phyloP scores from a whole-genome alignment of 2,888 invertebrate genomes.

The Xestia rhomboidea region DNA sequence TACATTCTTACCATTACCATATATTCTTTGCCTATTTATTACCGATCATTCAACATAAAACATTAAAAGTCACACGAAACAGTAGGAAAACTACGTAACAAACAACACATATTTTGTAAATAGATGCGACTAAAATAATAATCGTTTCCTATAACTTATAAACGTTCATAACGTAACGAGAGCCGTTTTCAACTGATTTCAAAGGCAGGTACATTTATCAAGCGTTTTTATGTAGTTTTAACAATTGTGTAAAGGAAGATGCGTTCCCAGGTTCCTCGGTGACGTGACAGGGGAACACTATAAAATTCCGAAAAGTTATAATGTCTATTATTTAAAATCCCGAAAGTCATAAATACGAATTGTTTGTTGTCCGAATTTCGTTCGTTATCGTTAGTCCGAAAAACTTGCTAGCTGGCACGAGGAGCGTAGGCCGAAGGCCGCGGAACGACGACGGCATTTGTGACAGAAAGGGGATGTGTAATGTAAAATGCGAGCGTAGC shows the following conservation, averaged over 20 bases:
- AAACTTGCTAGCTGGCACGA: too few species aligned
- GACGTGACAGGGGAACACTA: slow-evolving; percentile 22
- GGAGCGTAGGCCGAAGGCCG: too few species aligned
- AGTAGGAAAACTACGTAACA: neutral
- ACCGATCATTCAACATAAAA: slow-evolving; percentile 5
- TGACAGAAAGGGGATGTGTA: too few species aligned
- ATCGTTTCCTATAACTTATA: slow-evolving; percentile 11
- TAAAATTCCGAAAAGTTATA: too few species aligned
- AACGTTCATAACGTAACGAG: slow-evolving; percentile 37
- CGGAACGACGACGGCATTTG: too few species aligned
- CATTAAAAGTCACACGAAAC: neutral
- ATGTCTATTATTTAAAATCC: too few species aligned
- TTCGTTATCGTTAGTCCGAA: too few species aligned
- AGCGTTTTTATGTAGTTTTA: slow-evolving; percentile 29
- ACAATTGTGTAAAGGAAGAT: slow-evolving; percentile 14
- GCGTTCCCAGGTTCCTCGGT: slow-evolving; percentile 17
- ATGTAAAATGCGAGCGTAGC: too few species aligned
- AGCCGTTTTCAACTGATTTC: slow-evolving; percentile 24
- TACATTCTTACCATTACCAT: too few species aligned
- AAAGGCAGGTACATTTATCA: slow-evolving; percentile 34
- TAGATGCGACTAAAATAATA: slow-evolving; percentile 33
- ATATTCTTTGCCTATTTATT: neutral
- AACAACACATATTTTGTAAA: slow-evolving; percentile 8
- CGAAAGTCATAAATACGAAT: too few species aligned
- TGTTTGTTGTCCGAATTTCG: too few species aligned